Percentiles rank a stretch among this genome's conserved stretches.
These are phyloP conservation scores for Lepisosteus oculatus DNA, from an alignment of 2,113 vertebrate genomes.

Conservation along the genomic window DNA sequence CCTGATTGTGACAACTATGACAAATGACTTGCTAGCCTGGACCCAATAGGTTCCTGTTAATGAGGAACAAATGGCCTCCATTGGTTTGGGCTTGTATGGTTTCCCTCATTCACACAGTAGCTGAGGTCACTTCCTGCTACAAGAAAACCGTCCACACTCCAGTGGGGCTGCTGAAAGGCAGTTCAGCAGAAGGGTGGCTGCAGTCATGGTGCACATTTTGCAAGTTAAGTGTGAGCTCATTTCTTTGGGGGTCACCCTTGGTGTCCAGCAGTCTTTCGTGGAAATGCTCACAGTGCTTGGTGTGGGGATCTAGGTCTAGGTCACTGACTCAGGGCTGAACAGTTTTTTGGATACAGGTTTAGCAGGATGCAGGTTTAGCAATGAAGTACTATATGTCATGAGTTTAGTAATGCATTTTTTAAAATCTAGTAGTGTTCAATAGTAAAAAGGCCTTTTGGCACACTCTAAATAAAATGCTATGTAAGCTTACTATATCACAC, in stretches of 20 bases:
- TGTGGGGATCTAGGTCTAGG: no score
- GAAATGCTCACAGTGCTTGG: no score
- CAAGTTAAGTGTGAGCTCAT: background rate
- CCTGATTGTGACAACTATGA: slow-evolving; percentile 69
- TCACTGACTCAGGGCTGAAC: background rate
- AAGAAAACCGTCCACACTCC: background rate
- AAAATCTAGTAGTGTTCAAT: no score
- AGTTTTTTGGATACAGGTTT: no score
- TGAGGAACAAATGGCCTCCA: slow-evolving; percentile 54
- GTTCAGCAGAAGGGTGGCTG: background rate
- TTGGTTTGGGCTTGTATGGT: slow-evolving; percentile 27
- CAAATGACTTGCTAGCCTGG: slow-evolving; percentile 62
- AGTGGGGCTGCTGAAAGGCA: background rate
- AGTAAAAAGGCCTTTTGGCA: no score
- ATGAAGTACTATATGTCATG: no score
- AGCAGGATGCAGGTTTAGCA: no score
- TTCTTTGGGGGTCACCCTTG: background rate
- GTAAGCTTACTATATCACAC: no score
- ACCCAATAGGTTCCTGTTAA: slow-evolving; percentile 51
- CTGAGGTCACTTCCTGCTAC: slow-evolving; percentile 33
- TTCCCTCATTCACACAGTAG: slow-evolving; percentile 40
- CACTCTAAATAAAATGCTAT: no score
- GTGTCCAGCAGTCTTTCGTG: no score
- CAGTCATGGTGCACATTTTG: background rate
- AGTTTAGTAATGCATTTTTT: no score